A percentile compares a stretch with the other conserved stretches of the same genome.
Conservation (phyloP, 2,113 vertebrate species). For the Pelecanus crispus region DNA sequence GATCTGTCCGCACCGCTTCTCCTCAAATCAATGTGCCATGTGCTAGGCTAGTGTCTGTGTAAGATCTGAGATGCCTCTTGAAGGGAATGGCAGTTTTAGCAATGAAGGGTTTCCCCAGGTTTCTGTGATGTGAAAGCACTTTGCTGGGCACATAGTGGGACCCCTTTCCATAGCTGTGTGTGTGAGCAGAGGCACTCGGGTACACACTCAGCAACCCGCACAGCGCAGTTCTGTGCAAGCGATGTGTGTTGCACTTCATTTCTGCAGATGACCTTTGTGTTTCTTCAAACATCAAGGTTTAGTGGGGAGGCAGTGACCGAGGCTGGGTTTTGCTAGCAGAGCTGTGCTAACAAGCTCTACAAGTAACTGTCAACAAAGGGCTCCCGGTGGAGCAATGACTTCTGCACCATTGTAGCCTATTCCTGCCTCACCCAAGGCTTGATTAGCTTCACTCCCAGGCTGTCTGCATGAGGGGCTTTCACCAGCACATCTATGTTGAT, state of each 20-base stretch:
- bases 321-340: not conserved
- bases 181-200: not conserved
- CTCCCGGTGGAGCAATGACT: not conserved
- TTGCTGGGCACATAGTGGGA: fast-evolving
- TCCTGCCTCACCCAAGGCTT: not conserved
- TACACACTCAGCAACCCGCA: fast-evolving
- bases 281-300: not conserved
- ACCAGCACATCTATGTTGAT: not conserved
- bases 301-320: not conserved
- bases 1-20: not conserved
- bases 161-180: fast-evolving
- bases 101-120: not conserved
- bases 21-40: not conserved
- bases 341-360: not conserved
- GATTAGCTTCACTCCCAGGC: not conserved
- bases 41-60: no score
- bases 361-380: not conserved
- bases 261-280: not conserved
- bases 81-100: not conserved
- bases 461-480: not conserved
- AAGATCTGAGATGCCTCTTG: not conserved
- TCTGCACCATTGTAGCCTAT: not conserved
- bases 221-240: not conserved
- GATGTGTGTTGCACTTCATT: fast-evolving
- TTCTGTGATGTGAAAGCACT: not conserved